Evolutionary conservation across 2,113 vertebrate species (phyloP), one percentile per base, ranked within the genome.

Genomic region (Axis porcinus): DNA sequence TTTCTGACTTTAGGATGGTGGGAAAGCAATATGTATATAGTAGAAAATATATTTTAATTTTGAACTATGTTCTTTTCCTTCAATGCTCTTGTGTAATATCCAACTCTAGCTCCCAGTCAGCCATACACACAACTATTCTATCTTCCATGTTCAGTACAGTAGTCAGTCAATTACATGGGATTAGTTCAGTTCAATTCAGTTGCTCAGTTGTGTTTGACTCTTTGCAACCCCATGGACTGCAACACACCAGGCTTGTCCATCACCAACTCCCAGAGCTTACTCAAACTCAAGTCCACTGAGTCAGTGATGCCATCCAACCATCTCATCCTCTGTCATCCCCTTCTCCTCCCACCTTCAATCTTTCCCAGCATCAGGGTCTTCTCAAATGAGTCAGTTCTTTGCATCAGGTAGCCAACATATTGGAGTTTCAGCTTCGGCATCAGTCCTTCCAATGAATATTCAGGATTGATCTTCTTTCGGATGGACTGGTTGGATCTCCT

Each of bases 161-260:
- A 47, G 43, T 47, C 43, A 79, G 5, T 79, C 43, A 47, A 47
- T 45, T 47, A 47, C 74, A 79, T 17, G 43, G 14, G n/a, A 36
- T 23, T 70, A 36, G 19, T 70, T 70, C n/a, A 70, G n/a, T 70
- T 40, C n/a, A 70, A 1, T 70, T 70, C n/a, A 74, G n/a, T 74
- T 5, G n/a, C 67, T 74, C 67, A 12, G n/a, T 74, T 1, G 2
- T 23, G 19, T 74, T 36, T 19, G n/a, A 74, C 67, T 23, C 10
- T 67, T n/a, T 40, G 19, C n/a, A 13, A 36, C n/a, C n/a, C n/a
- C n/a, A 13, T 5, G 5, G 5, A 74, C 19, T 6, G 19, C 19
- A 76, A 23, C 36, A 27, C 0, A 0, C 36, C 1, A 27, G 70
- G 40, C 40, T 7, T 7, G 12, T 76, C 21, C 23, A 14, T 27